A percentile compares a stretch with the other conserved stretches of the same genome.
Conservation (phyloP, 2,113 vertebrate species). For the Larimichthys polyactis region DNA sequence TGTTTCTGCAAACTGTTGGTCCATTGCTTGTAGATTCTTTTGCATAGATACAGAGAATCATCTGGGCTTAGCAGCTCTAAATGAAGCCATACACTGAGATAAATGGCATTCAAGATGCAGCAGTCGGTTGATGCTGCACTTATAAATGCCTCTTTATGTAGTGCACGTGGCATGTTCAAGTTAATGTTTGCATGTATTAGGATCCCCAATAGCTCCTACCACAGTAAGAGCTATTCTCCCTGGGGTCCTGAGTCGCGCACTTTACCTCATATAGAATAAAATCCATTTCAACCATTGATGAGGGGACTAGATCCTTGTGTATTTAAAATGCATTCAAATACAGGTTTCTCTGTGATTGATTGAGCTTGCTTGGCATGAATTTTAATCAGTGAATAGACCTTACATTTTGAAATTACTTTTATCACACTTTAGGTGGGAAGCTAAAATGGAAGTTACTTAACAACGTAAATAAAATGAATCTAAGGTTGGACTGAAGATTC, state of each 20-base stretch:
- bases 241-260: constrained; percentile 26
- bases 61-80: constrained; percentile 35
- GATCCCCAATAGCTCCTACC: constrained; percentile 32
- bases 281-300: constrained; percentile 66
- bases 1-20: constrained; percentile 23
- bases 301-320: constrained; percentile 4
- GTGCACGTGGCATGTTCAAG: constrained; percentile 5
- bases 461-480: background rate
- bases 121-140: background rate
- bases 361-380: constrained; percentile 32
- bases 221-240: constrained; percentile 5
- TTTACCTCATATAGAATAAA: constrained; percentile 8
- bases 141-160: constrained; percentile 57
- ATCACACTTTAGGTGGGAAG: background rate
- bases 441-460: background rate
- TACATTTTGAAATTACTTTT: background rate
- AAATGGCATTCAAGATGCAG: constrained; percentile 46
- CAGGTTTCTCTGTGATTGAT: constrained; percentile 25
- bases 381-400: background rate
- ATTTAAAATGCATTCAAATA: constrained; percentile 54
- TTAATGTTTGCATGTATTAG: background rate
- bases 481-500: background rate
- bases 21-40: constrained; percentile 1
- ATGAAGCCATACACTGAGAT: constrained; percentile 44
- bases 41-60: constrained; percentile 3